Evolutionary conservation across 2,888 invertebrate species (phyloP), one percentile per base, ranked within the genome.

Genomic region (Allygus modestus): DNA sequence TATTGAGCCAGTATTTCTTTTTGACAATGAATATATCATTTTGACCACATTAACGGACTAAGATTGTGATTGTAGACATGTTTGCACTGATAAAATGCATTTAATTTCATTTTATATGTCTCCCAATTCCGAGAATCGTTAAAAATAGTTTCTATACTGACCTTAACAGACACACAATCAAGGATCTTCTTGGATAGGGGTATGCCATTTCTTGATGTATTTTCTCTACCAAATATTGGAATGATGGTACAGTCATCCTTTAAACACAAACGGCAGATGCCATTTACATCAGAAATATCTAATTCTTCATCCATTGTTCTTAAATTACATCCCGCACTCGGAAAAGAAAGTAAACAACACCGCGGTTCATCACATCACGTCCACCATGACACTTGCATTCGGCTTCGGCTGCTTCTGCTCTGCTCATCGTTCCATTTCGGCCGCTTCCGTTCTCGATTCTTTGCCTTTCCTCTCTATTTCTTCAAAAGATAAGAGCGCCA

Each of bases 91-190:
- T 9, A 7, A 37, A 37, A 37, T 37, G 4, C 4, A 37, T 37
- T 4, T 37, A 37, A 37, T 9, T 37, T 37, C 4, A 37, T 37
- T 37, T 4, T 37, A 37, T 37, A 7, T 37, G 5, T 9, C 37
- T 37, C 37, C 37, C 5, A 37, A 15, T 28, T 65, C 26, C 12
- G 4, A 65, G 28, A 65, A 65, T 65, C 1, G 12, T 11, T 65
- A 2, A 54, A 54, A 54, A 54, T 31, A 23, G 20, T 54, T 23
- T 54, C 20, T 23, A 54, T 9, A 79, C 93, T 90, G 91, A 95
- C 95, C 93, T 94, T 92, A 87, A 95, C 92, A 85, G 93, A 92
- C 88, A 95, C 91, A 89, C 93, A 94, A 89, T 92, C 92, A 89
- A 92, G 92, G 89, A 95, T 95, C 92, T 93, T 94, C 69, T 84